phyloP scores from a whole-genome alignment of 2,888 invertebrate genomes.

The Acrocera orbiculus region DNA sequence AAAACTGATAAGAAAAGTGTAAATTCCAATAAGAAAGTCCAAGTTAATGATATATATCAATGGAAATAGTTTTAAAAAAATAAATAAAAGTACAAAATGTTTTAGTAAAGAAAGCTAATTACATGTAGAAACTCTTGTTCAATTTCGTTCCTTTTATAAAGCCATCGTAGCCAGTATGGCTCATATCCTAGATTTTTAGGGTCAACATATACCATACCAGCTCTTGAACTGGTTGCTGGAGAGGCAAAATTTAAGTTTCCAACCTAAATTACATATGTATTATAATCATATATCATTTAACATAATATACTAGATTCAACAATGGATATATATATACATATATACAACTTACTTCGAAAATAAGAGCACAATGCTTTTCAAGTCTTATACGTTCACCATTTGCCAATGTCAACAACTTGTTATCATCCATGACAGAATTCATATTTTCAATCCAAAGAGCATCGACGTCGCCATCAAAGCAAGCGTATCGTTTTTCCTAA shows the following conservation, averaged over 20 bases:
- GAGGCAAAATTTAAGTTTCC: conserved; percentile 80
- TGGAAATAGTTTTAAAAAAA: too few relatives aligned
- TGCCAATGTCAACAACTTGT: conserved; percentile 71
- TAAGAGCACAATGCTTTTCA: conserved; percentile 59
- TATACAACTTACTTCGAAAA: conserved; percentile 64
- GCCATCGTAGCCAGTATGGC: conserved; percentile 79
- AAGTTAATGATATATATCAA: too few relatives aligned
- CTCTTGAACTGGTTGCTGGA: conserved; percentile 81
- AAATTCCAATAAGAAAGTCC: too few relatives aligned
- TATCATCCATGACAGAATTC: conserved; percentile 96
- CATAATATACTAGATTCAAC: too few relatives aligned
- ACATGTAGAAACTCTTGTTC: conserved; percentile 34
- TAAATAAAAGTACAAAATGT: too few relatives aligned
- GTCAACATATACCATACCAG: conserved; percentile 88
- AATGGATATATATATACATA: too few relatives aligned
- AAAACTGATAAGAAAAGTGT: too few relatives aligned
- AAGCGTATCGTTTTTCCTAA: conserved; percentile 60
- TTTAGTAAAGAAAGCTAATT: too few relatives aligned
- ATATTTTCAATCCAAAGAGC: conserved; percentile 93
- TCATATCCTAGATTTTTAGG: conserved; percentile 76
- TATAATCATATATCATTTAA: too few relatives aligned
- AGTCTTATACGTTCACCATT: conserved; percentile 79
- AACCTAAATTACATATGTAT: conserved; percentile 35
- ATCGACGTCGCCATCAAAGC: conserved; percentile 90
- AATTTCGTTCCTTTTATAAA: conserved; percentile 35